Evolutionary conservation across 2,113 vertebrate species (phyloP).

Genomic region (Coptodon rendalli): DNA sequence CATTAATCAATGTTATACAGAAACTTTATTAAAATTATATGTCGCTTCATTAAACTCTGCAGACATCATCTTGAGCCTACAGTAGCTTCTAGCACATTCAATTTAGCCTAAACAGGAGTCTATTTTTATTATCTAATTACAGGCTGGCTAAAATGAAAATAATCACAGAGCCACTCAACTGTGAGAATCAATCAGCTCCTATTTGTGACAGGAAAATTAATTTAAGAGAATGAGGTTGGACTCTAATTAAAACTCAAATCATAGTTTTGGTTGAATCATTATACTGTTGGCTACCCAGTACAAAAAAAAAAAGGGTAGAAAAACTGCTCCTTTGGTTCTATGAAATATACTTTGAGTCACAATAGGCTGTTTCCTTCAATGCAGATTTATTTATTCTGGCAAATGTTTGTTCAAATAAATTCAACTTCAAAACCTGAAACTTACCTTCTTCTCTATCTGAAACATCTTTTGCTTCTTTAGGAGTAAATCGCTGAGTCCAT

Average conservation of each 20-base stretch:
- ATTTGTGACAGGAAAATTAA: conserved; percentile 22
- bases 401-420: not conserved
- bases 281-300: not conserved
- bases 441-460: conserved; percentile 81
- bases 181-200: conserved; percentile 7
- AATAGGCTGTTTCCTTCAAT: not conserved
- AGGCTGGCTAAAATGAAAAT: conserved; percentile 4
- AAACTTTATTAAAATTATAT: not conserved
- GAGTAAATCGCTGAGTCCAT: conserved; percentile 84
- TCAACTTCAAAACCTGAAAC: accelerated
- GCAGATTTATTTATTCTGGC: not conserved
- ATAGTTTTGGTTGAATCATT: not conserved
- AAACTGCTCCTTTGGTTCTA: not conserved
- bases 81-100: not conserved
- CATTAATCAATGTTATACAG: not conserved
- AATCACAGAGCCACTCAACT: not conserved
- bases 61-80: not conserved
- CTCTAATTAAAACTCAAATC: conserved; percentile 28
- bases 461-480: conserved; percentile 83
- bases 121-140: conserved; percentile 37
- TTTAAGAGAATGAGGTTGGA: conserved; percentile 5
- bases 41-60: not conserved
- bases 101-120: conserved; percentile 3
- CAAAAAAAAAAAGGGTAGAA: not conserved
- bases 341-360: not conserved